Base-by-base conservation (phyloP, 2,797 vertebrate genomes). In the Hyperoplus lanceolatus region DNA sequence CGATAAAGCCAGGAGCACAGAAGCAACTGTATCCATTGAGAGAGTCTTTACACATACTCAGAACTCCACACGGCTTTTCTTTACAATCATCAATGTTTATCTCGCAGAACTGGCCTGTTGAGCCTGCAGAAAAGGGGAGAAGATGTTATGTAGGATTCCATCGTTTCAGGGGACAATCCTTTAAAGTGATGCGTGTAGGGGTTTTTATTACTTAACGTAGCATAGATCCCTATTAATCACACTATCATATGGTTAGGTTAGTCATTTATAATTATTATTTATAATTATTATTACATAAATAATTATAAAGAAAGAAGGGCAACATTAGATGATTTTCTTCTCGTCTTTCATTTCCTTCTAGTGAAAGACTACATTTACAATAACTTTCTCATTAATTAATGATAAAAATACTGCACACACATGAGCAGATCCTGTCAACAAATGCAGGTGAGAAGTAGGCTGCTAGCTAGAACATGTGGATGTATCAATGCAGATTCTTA, bases 1-100 rank as follows among this genome's bases (percentile, higher is more conserved):
- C 96, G 76, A 97, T 94, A 85, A 97, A 97, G 67, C 96, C 97
- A 78, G 96, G 96, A 9, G 95, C 96, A 87, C 97, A 97, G 91
- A 96, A 97, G 82, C 96, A 97, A 48, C 79, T 82, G 78, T 96
- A 96, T 63, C 93, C 93, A 56, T 74, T 82, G 39, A 81, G 50
- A 64, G 69, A 36, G 13, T 96, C 95, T 90, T 94, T 84, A 87
- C 96, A 97, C 90, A 97, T 85, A 87, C 95, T 97, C 73, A 95
- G 87, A 0, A 74, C 36, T 80, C 96, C 96, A 66, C 96, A 97
- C 0, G 96, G 96, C 14, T 93, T 92, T 77, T 89, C 84, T 13
- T 94, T 80, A 82, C 96, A 97, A 29, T 94, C 82, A 12, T 93
- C 78, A 69, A 88, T 69, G 58, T 92, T 82, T 71, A 70, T 70